Evolutionary conservation across 2,797 vertebrate genomes (phyloP).

Genomic region (Trachurus trachurus): DNA sequence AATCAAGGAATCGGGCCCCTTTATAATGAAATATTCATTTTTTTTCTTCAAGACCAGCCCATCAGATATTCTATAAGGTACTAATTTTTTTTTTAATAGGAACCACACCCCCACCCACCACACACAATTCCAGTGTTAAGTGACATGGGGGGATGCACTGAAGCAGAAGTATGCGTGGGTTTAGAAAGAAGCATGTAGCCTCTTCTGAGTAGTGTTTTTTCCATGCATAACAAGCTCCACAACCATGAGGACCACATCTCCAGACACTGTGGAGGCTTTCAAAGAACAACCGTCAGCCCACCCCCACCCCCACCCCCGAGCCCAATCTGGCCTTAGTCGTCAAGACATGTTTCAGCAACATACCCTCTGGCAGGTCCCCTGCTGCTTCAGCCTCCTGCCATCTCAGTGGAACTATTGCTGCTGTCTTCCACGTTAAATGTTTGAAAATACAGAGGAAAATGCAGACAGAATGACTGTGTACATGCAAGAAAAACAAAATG

Average conservation of each 20-base stretch:
- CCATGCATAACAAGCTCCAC: constrained; percentile 75
- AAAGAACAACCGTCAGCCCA: constrained; percentile 73
- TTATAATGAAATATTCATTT: too few species aligned
- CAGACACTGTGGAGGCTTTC: constrained; percentile 75
- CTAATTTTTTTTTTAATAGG: too few species aligned
- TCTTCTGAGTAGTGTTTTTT: constrained; percentile 58
- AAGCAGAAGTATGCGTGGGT: constrained; percentile 65
- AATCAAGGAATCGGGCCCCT: too few species aligned
- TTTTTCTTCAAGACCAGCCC: too few species aligned
- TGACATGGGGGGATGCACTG: constrained; percentile 47
- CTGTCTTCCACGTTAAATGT: constrained; percentile 59
- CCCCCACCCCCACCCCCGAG: constrained; percentile 65
- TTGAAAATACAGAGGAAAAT: constrained; percentile 59
- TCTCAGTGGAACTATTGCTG: constrained; percentile 43
- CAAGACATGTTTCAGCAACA: constrained; percentile 67
- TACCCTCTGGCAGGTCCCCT: constrained; percentile 71
- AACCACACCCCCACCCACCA: too few species aligned
- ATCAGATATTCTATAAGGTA: too few species aligned
- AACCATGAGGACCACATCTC: constrained; percentile 72
- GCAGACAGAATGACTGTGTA: constrained; percentile 45
- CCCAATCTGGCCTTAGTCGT: constrained; percentile 77
- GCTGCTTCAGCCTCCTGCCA: constrained; percentile 59
- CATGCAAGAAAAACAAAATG: constrained; percentile 49
- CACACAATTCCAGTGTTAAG: constrained; percentile 25
- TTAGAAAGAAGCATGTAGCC: constrained; percentile 56